Evolutionary conservation across 2,888 invertebrate genomes (phyloP).

Genomic region (Uropetala carovei): DNA sequence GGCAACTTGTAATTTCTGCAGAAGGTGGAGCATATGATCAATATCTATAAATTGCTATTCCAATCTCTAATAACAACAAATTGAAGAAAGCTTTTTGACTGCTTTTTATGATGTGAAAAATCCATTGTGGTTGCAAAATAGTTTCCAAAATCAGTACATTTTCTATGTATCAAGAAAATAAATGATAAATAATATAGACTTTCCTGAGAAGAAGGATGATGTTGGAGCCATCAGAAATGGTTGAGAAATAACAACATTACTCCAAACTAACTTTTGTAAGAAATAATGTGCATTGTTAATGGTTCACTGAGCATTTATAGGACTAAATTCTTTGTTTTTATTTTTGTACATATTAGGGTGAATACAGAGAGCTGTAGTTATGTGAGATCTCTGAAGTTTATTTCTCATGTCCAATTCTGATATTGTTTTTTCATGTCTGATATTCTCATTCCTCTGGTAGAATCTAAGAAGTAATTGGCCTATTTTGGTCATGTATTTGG

Average conservation of each 20-base stretch:
- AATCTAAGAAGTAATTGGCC: slow-evolving; percentile 20
- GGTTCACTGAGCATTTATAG: slow-evolving; percentile 42
- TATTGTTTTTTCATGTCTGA: slow-evolving; percentile 36
- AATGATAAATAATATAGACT: neutral
- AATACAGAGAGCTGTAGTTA: slow-evolving; percentile 6
- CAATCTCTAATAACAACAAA: neutral
- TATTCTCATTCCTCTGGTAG: slow-evolving; percentile 59
- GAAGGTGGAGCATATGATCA: too few relatives aligned
- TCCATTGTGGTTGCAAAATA: neutral
- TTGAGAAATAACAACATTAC: neutral
- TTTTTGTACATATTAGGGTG: slow-evolving; percentile 22
- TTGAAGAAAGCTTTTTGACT: neutral
- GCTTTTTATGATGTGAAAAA: neutral
- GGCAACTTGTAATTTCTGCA: too few relatives aligned
- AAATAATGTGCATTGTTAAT: neutral
- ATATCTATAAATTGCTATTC: too few relatives aligned
- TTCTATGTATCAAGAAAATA: neutral
- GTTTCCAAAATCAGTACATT: neutral
- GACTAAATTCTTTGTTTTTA: slow-evolving; percentile 48
- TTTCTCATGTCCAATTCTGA: neutral
- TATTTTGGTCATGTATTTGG: slow-evolving; percentile 15
- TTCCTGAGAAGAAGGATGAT: neutral
- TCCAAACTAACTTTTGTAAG: neutral
- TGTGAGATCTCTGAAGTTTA: slow-evolving; percentile 10
- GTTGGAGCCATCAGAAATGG: neutral